Conservation (phyloP, 2,113 vertebrate species). For the Hydropotes inermis region DNA sequence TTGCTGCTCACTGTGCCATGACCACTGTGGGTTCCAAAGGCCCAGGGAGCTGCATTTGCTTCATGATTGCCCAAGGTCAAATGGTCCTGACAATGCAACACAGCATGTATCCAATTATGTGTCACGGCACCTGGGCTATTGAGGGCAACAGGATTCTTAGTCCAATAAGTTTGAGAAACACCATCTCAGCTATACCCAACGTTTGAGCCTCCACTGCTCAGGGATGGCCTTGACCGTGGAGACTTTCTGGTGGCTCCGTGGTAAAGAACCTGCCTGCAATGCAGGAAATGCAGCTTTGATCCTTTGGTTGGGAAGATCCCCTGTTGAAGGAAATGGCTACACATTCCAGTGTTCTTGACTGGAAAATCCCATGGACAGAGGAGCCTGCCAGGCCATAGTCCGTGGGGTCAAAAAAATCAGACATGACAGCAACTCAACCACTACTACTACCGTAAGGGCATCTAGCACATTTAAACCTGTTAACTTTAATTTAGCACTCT, state of each 20-base stretch:
- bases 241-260: neutral
- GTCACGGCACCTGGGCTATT: neutral
- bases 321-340: neutral
- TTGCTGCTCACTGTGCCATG: neutral
- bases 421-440: neutral
- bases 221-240: neutral
- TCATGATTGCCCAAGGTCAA: neutral
- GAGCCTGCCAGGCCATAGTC: neutral
- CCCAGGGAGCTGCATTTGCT: neutral
- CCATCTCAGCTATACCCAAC: neutral
- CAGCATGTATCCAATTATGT: neutral
- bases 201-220: neutral
- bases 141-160: neutral
- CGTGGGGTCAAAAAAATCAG: neutral
- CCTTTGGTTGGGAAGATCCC: neutral
- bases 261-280: neutral
- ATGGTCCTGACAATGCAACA: neutral
- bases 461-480: neutral
- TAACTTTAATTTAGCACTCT: neutral
- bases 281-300: neutral
- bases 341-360: neutral
- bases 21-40: neutral
- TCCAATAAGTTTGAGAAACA: neutral
- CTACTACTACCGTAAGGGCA: neutral
- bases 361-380: neutral